Percentiles rank a stretch among this genome's conserved stretches.
Conservation (phyloP, 2,888 invertebrate species). For the Steinernema scapterisci region DNA sequence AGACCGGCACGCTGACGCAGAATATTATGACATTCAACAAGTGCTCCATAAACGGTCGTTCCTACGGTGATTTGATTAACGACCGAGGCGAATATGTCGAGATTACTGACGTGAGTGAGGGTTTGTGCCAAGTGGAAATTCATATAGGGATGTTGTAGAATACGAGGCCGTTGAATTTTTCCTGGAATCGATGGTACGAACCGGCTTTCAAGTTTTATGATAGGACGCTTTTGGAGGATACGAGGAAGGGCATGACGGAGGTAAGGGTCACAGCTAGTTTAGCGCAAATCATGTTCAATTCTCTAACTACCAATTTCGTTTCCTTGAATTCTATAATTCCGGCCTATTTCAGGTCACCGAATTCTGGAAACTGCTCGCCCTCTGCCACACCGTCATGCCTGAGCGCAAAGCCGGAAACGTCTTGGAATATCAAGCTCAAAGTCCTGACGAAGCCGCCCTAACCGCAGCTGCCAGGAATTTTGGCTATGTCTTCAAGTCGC, state of each 20-base stretch:
- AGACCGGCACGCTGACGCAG: slow-evolving; percentile 97
- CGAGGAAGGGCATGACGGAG: slow-evolving; percentile 76
- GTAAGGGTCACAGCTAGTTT: no score
- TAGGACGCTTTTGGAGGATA: slow-evolving; percentile 80
- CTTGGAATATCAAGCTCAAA: slow-evolving; percentile 79
- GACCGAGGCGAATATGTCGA: slow-evolving; percentile 59
- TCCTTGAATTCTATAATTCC: slow-evolving; percentile 56
- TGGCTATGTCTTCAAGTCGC: slow-evolving; percentile 87
- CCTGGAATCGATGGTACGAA: slow-evolving; percentile 87
- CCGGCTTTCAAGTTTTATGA: slow-evolving; percentile 93
- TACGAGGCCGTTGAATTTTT: slow-evolving; percentile 76
- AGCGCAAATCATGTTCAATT: no score
- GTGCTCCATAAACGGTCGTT: slow-evolving; percentile 88
- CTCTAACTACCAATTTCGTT: slow-evolving; percentile 70
- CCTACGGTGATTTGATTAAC: slow-evolving; percentile 81
- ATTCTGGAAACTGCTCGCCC: slow-evolving; percentile 79
- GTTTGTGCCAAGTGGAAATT: slow-evolving; percentile 33
- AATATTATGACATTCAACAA: slow-evolving; percentile 99
- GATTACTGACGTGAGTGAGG: slow-evolving; percentile 51
- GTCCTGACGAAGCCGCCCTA: slow-evolving; percentile 94
- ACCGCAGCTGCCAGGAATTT: slow-evolving; percentile 97
- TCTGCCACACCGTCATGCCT: slow-evolving; percentile 99
- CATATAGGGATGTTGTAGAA: slow-evolving; percentile 42
- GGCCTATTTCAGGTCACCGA: slow-evolving; percentile 57
- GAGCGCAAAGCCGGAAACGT: slow-evolving; percentile 55